Conservation (phyloP, 1,140 invertebrate genomes). For the Dendrolimus punctatus region DNA sequence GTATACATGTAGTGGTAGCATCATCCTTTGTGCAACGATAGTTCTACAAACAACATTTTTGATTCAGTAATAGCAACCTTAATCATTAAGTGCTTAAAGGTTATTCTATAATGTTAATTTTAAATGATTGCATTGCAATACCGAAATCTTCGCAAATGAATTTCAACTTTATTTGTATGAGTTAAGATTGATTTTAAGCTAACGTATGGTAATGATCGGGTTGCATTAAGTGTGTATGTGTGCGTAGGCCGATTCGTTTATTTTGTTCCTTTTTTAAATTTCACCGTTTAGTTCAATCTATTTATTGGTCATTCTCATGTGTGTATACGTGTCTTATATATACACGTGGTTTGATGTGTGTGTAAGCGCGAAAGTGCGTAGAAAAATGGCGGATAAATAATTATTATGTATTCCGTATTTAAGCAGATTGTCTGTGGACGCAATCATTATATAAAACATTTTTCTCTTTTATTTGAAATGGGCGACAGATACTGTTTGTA, state of each 20-base stretch:
- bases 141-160: constrained; percentile 10
- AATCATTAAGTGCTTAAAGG: too few relatives aligned
- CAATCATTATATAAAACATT: too few relatives aligned
- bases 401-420: constrained; percentile 21
- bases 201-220: constrained; percentile 52
- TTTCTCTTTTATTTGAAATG: too few relatives aligned
- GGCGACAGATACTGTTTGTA: too few relatives aligned
- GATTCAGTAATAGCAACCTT: too few relatives aligned
- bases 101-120: too few relatives aligned
- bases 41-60: constrained; percentile 34
- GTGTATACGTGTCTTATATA: constrained; percentile 42
- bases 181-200: constrained; percentile 21
- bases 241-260: constrained; percentile 56
- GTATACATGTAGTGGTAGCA: constrained; percentile 33
- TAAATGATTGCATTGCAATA: too few relatives aligned
- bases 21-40: constrained; percentile 57
- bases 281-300: constrained; percentile 72
- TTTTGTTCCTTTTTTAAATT: constrained; percentile 72
- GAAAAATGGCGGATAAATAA: constrained; percentile 66
- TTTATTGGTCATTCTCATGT: constrained; percentile 61
- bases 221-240: constrained; percentile 54
- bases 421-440: too few relatives aligned
- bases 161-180: constrained; percentile 21
- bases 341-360: constrained; percentile 27
- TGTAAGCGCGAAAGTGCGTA: constrained; percentile 60